Base-by-base conservation (phyloP, 2,797 vertebrate species). In the Coracias cyanogaster region DNA sequence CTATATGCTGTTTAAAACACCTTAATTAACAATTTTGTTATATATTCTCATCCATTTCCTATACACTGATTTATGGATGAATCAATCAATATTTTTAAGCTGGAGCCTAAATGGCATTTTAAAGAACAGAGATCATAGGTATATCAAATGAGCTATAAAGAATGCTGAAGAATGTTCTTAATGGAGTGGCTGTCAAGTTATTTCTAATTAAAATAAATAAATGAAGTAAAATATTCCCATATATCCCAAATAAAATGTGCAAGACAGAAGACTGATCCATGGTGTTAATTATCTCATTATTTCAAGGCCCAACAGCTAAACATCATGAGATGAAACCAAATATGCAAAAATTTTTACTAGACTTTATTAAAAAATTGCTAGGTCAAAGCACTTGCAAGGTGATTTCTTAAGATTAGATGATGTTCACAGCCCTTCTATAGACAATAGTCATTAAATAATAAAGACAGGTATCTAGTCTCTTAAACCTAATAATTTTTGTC, bases 141-240 rank as follows among this genome's bases (percentile, higher is more conserved):
- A 67, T 58, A 81, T 58, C 5, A 93, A 88, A 86, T 29, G n/a
- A 82, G 35, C 16, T 88, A 41, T 35, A 83, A 93, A 77, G n/a
- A 84, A 52, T 58, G 45, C 20, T 62, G 20, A 94, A 87, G 14
- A 90, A 77, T 61, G 13, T 51, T 82, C 46, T 55, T 89, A 65
- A 86, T 49, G 37, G 24, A 67, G 49, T 41, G 33, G 10, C 6
- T 79, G 15, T 92, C 69, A 89, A 51, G 19, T 37, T 73, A 54
- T 73, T 87, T 93, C 33, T 87, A 83, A 91, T 94, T 78, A 61
- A 93, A 94, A 72, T 82, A 73, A 94, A 81, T 35, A 96, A 77
- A 82, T 51, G 2, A 93, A 89, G 10, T 55, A 37, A 89, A 83
- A 83, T 78, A 61, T 65, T 93, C 28, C 21, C 11, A 14, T 76